Percentiles rank a stretch among this genome's conserved stretches.
These are phyloP conservation scores for Alviniconcha strummeri DNA, from an alignment of 2,888 invertebrate species.

Conservation along the genomic window DNA sequence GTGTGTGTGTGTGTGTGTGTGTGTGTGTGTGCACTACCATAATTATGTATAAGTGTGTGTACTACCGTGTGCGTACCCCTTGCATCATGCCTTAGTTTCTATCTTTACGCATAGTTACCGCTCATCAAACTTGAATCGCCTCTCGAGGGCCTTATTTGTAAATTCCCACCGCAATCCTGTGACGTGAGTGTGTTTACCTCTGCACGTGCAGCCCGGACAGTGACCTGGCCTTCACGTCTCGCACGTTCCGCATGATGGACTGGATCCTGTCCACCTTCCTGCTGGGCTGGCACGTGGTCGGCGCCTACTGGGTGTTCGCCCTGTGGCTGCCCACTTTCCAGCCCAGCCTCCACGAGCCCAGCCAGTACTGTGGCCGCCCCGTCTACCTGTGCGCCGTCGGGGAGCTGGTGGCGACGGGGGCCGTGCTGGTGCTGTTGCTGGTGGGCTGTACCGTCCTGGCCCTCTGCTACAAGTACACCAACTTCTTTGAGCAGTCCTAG, in stretches of 20 bases:
- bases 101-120: no score
- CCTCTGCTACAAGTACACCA: slow-evolving; percentile 21
- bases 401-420: slow-evolving; percentile 78
- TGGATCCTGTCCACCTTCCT: slow-evolving; percentile 81
- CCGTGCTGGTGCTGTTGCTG: neutral
- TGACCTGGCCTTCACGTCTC: slow-evolving; percentile 54
- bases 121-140: no score
- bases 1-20: slow-evolving; percentile 2
- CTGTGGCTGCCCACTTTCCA: slow-evolving; percentile 86
- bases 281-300: slow-evolving; percentile 84
- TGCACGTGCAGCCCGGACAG: slow-evolving; percentile 12
- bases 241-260: slow-evolving; percentile 80
- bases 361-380: slow-evolving; percentile 86
- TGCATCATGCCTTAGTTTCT: no score
- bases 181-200: neutral
- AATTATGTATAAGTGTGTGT: neutral
- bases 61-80: no score
- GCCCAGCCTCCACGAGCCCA: slow-evolving; percentile 83
- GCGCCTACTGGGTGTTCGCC: slow-evolving; percentile 86
- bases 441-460: neutral
- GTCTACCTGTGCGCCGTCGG: slow-evolving; percentile 85
- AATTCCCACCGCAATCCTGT: no score
- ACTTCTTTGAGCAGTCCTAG: slow-evolving; percentile 4
- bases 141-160: no score
- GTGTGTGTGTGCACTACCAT: neutral